Conservation (phyloP, 2,797 vertebrate species). For the Rousettus madagascariensis region DNA sequence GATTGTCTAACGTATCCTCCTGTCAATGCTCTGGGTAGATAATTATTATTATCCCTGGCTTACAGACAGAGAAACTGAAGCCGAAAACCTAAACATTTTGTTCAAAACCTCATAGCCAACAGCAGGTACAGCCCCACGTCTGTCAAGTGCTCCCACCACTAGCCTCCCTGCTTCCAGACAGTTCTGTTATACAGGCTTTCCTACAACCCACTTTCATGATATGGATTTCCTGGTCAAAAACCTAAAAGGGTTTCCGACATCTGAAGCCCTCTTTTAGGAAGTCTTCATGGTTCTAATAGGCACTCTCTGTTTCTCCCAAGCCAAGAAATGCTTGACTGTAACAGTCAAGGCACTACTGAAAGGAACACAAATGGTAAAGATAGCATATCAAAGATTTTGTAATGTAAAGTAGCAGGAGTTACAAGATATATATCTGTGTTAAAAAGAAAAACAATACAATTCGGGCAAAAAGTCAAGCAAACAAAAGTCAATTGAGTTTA, state of each 20-base stretch:
- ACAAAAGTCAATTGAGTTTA: not conserved
- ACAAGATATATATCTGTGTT: not conserved
- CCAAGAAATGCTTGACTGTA: not conserved
- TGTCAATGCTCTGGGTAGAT: not conserved
- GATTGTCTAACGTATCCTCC: not conserved
- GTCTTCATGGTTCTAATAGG: not conserved
- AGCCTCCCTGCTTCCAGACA: not conserved
- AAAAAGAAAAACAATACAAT: not conserved
- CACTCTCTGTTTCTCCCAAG: not conserved
- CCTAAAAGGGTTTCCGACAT: not conserved
- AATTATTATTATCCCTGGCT: not conserved
- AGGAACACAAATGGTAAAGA: not conserved
- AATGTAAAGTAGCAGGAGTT: not conserved
- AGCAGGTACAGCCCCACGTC: not conserved
- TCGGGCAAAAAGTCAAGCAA: not conserved
- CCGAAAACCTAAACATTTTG: not conserved
- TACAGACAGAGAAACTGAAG: not conserved
- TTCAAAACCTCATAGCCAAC: not conserved
- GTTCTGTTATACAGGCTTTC: not conserved
- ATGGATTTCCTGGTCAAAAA: not conserved
- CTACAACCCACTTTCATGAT: not conserved
- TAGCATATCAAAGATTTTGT: not conserved
- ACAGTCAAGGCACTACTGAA: not conserved
- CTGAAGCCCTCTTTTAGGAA: not conserved
- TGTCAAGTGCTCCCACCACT: not conserved